Base-by-base conservation (phyloP, 1,140 invertebrate species). In the Aphelinus certus region DNA sequence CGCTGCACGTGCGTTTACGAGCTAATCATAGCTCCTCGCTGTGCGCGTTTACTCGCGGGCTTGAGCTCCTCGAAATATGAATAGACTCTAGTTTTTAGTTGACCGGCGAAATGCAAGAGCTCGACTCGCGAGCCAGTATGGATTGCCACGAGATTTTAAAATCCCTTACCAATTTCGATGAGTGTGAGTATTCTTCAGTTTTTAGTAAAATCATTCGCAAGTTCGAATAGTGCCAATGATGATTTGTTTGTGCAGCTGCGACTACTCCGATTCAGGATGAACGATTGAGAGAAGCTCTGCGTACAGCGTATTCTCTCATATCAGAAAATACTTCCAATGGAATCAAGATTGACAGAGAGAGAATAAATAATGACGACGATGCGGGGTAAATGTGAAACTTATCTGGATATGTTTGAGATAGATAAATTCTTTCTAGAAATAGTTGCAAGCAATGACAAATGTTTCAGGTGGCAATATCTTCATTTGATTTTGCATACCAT, bases 381-480 rank as follows among this genome's bases (percentile, higher is more conserved):
- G 69, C 67, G 7, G 74, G 75, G 81, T 82, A 79, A 68, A 51
- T 49, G 58, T 56, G 42, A 42, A 46, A 10, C 57, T 71, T 66
- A 45, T 60, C 69, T 45, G 53, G 3, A 65, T 46, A 58, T 66
- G 73, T 43, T 64, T 65, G 55, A 65, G 57, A 49, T 60, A 53
- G 9, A 6, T 6, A 53, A 53, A 6, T 9, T 53, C 51, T 6
- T 53, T 53, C 51, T 6, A 26, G 26, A 26, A 26, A 26, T 26
- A 26, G 26, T 26, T 26, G 26, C 26, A 26, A 26, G 26, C 26
- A 26, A 26, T 26, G 26, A 26, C 26, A 26, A 26, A 42, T 56
- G 45, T 61, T 73, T 48, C 48, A 85, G 83, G 55, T 80, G 79
- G 69, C 72, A 79, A 55, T 86, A 86, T 60, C 9, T 86, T 9